A percentile compares a stretch with the other conserved stretches of the same genome.
phyloP scores from a whole-genome alignment of 2,113 vertebrate genomes.

The Potamarius usumacintae region DNA sequence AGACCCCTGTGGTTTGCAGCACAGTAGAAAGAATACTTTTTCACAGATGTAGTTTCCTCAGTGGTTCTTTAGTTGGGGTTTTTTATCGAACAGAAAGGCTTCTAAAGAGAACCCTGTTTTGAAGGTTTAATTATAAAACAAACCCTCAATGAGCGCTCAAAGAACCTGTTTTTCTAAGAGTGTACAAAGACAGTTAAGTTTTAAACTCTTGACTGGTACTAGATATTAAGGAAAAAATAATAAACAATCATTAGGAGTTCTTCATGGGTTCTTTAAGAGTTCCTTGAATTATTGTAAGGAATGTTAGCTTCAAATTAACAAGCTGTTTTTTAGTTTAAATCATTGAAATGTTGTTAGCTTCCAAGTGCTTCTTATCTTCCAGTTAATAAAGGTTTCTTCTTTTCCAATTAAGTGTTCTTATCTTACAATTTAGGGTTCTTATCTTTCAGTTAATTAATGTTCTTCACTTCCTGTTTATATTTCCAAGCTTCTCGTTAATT shows the following conservation, averaged over 20 bases:
- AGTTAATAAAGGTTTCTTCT: neutral
- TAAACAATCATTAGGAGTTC: neutral
- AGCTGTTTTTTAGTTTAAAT: neutral
- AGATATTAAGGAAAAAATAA: neutral
- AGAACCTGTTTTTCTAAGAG: neutral
- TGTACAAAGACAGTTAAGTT: neutral
- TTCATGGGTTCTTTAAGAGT: neutral
- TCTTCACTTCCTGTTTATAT: neutral
- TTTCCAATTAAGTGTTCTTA: neutral
- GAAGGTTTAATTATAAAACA: neutral
- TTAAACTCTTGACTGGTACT: neutral
- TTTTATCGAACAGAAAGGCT: neutral
- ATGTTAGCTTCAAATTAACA: neutral
- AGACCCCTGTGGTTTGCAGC: conserved; percentile 46
- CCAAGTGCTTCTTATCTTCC: neutral
- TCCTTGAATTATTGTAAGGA: neutral
- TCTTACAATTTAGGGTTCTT: neutral
- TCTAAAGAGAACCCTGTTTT: neutral
- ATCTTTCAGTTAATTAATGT: neutral
- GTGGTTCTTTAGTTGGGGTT: neutral
- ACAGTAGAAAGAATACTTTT: neutral
- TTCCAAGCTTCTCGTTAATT: neutral
- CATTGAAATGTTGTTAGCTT: neutral
- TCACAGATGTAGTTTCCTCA: neutral
- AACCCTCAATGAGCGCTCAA: neutral